These are phyloP conservation scores for Halichondria panicea DNA, from an alignment of 37 sponge, comb jelly and placozoan genomes.

Conservation along the genomic window DNA sequence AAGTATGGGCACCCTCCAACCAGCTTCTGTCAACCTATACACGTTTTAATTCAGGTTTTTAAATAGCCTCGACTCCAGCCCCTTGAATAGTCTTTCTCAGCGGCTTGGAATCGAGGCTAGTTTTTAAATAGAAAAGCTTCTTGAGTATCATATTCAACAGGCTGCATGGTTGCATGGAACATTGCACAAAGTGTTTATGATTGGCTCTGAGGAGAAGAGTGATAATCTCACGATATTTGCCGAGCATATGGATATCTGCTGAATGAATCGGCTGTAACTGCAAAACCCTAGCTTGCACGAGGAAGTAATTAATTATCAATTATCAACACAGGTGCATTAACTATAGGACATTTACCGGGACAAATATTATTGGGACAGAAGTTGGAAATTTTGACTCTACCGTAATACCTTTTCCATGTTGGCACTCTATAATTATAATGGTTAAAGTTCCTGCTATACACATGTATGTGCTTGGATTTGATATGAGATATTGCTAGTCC, in stretches of 20 bases:
- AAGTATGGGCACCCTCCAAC: slow-evolving; percentile 48
- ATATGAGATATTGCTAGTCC: too few relatives aligned
- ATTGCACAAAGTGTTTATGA: neutral
- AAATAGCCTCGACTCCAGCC: neutral
- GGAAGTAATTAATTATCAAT: too few relatives aligned
- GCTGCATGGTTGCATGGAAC: slow-evolving; percentile 8
- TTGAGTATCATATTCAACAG: slow-evolving; percentile 1
- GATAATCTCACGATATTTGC: slow-evolving; percentile 20
- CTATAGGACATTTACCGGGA: too few relatives aligned
- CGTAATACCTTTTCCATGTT: too few relatives aligned
- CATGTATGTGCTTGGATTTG: too few relatives aligned
- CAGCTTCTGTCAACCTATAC: too few relatives aligned
- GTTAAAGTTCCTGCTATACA: too few relatives aligned
- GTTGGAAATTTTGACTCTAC: too few relatives aligned
- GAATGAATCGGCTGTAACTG: slow-evolving; percentile 8
- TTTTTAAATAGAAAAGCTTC: slow-evolving; percentile 3
- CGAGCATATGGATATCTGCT: slow-evolving; percentile 28
- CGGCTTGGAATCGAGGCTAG: neutral
- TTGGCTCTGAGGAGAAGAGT: neutral
- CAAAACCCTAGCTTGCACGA: too few relatives aligned
- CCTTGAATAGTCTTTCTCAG: neutral
- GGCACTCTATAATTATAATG: too few relatives aligned
- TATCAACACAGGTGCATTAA: too few relatives aligned
- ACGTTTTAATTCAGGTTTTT: slow-evolving; percentile 19
- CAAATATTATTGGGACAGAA: too few relatives aligned